Percentiles rank a stretch among this genome's conserved stretches.
These are phyloP conservation scores for Tachysurus vachellii DNA, from an alignment of 2,113 vertebrate genomes.

Conservation along the genomic window DNA sequence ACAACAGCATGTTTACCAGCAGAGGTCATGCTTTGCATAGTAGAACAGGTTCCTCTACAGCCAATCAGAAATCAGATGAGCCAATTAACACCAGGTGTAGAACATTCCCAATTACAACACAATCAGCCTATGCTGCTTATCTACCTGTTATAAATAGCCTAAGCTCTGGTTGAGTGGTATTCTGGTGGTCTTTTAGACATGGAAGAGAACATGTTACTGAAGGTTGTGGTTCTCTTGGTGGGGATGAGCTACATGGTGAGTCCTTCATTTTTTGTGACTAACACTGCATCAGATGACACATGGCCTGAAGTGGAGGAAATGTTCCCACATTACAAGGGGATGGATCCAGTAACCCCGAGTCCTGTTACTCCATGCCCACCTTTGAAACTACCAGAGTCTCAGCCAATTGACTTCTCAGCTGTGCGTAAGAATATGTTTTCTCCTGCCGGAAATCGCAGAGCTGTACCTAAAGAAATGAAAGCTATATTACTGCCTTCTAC, in stretches of 20 bases:
- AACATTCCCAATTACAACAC: neutral
- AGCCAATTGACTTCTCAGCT: conserved; percentile 16
- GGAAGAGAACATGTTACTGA: conserved; percentile 49
- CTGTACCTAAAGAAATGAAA: conserved; percentile 5
- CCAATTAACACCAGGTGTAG: conserved; percentile 8
- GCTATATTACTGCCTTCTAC: conserved; percentile 7
- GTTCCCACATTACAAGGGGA: neutral
- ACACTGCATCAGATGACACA: conserved; percentile 19
- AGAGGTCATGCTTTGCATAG: neutral
- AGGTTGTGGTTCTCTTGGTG: conserved; percentile 38
- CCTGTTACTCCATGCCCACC: neutral
- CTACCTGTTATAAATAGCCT: neutral
- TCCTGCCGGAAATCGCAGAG: conserved; percentile 47
- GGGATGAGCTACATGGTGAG: conserved; percentile 34
- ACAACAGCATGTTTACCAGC: neutral
- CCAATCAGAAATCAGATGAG: conserved; percentile 4
- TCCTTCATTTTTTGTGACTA: neutral
- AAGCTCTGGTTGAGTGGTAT: too few species aligned
- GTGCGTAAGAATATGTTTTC: conserved; percentile 46
- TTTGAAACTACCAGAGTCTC: conserved; percentile 44
- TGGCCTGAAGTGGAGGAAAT: conserved; percentile 28
- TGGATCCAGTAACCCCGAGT: neutral
- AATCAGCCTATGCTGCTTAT: neutral
- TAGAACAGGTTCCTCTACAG: neutral
- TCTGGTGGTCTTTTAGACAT: neutral